Percentiles rank a stretch among this genome's conserved stretches.
Conservation (phyloP, 2,888 invertebrate genomes). For the Caenorhabditis imperialis region DNA sequence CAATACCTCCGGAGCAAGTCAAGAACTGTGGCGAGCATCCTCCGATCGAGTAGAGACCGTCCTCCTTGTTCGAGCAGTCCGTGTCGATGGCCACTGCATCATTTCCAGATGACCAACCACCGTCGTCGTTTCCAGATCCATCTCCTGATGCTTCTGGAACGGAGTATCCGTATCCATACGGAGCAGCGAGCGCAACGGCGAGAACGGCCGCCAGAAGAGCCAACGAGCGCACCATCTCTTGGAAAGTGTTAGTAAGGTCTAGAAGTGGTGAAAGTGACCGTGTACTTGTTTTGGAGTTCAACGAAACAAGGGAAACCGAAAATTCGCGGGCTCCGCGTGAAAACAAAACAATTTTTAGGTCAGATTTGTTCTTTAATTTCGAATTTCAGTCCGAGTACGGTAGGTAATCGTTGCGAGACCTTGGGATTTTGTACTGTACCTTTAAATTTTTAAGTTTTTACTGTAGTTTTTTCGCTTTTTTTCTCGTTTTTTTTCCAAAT, state of each 20-base stretch:
- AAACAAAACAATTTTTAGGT: too few relatives aligned
- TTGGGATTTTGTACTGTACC: too few relatives aligned
- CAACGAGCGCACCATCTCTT: neutral
- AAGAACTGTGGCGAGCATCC: slow-evolving; percentile 46
- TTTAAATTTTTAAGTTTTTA: too few relatives aligned
- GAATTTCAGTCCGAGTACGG: too few relatives aligned
- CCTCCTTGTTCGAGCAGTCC: slow-evolving; percentile 32
- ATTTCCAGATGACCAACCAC: slow-evolving; percentile 1
- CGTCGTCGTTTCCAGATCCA: slow-evolving; percentile 2
- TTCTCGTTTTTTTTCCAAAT: too few relatives aligned
- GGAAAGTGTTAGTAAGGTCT: neutral
- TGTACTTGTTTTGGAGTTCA: too few relatives aligned
- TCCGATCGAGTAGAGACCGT: slow-evolving; percentile 39
- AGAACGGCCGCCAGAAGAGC: neutral
- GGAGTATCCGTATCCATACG: neutral
- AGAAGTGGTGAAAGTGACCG: too few relatives aligned
- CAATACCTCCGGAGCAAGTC: slow-evolving; percentile 42
- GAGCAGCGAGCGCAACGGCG: neutral
- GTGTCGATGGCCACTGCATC: slow-evolving; percentile 23
- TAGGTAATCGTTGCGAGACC: too few relatives aligned
- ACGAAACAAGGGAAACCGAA: too few relatives aligned
- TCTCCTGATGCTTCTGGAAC: neutral
- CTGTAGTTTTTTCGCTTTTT: too few relatives aligned
- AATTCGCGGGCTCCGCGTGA: too few relatives aligned
- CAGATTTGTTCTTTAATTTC: too few relatives aligned